Percentiles rank a stretch among this genome's conserved stretches.
phyloP scores from a whole-genome alignment of 1,140 invertebrate species.

The Lutraria rhynchaena region DNA sequence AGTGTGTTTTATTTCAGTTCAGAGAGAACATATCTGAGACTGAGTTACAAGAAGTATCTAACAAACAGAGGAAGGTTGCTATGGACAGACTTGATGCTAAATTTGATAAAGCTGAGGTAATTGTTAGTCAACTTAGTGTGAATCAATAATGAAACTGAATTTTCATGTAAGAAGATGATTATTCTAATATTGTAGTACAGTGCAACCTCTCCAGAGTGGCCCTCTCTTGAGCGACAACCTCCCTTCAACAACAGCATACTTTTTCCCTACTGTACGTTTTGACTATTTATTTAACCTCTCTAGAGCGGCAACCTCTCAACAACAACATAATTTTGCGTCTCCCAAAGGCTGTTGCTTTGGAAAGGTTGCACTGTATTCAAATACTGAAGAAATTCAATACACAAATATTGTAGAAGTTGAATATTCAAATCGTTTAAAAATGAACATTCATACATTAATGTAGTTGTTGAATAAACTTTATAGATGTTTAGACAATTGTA shows the following conservation, averaged over 20 bases:
- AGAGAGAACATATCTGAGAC: slow-evolving; percentile 25
- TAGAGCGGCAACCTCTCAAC: background rate
- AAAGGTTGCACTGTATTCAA: background rate
- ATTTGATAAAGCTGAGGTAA: slow-evolving; percentile 51
- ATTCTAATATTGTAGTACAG: background rate
- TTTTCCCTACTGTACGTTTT: too few relatives aligned
- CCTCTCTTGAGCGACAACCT: too few relatives aligned
- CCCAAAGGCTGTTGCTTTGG: too few relatives aligned
- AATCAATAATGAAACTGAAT: too few relatives aligned
- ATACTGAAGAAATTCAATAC: background rate
- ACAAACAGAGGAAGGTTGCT: slow-evolving; percentile 15
- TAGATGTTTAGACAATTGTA: too few relatives aligned
- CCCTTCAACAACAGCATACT: too few relatives aligned
- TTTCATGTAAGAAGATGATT: background rate
- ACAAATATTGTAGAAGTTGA: background rate
- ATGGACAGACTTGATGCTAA: slow-evolving; percentile 28
- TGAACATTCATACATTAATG: too few relatives aligned
- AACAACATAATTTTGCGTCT: too few relatives aligned
- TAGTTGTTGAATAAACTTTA: too few relatives aligned
- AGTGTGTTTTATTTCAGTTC: slow-evolving; percentile 23
- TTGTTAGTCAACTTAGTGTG: background rate
- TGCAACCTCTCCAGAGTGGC: too few relatives aligned
- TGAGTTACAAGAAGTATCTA: slow-evolving; percentile 33
- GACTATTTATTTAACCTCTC: too few relatives aligned
- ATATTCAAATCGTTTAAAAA: background rate